Conservation (phyloP, 2,797 vertebrate genomes). For the Mustela erminea region DNA sequence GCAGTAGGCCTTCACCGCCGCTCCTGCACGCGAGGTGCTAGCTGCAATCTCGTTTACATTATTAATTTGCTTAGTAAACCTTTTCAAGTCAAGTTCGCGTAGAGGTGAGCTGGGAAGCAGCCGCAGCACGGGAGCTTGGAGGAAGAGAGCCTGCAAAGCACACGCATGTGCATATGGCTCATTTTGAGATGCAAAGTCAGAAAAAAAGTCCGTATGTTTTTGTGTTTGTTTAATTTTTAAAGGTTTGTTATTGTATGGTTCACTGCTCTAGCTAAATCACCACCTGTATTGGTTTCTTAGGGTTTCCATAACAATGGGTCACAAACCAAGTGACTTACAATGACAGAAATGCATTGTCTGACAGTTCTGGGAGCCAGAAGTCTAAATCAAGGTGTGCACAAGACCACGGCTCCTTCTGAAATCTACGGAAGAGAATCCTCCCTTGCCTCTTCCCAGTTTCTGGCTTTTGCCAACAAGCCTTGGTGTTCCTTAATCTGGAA, state of each 20-base stretch:
- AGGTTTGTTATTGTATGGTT: background rate
- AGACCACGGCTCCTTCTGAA: accelerated
- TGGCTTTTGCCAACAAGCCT: background rate
- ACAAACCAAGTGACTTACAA: background rate
- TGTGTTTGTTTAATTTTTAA: background rate
- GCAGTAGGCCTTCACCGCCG: background rate
- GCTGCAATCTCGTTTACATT: constrained; percentile 73
- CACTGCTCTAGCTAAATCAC: background rate
- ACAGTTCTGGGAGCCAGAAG: background rate
- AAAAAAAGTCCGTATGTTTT: background rate
- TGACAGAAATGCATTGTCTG: background rate
- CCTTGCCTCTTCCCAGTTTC: background rate
- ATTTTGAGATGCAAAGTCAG: background rate
- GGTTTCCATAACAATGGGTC: background rate
- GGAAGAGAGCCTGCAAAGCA: background rate
- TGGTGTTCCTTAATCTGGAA: background rate
- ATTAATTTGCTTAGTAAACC: constrained; percentile 79
- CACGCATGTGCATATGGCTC: accelerated
- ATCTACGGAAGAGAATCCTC: background rate
- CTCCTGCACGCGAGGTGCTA: background rate
- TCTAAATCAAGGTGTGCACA: background rate
- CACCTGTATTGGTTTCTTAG: background rate
- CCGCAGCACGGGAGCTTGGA: background rate
- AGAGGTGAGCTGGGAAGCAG: constrained; percentile 69
- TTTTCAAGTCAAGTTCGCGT: constrained; percentile 67